phyloP scores from a whole-genome alignment of 2,113 vertebrate species.

The Oncorhynchus nerka region DNA sequence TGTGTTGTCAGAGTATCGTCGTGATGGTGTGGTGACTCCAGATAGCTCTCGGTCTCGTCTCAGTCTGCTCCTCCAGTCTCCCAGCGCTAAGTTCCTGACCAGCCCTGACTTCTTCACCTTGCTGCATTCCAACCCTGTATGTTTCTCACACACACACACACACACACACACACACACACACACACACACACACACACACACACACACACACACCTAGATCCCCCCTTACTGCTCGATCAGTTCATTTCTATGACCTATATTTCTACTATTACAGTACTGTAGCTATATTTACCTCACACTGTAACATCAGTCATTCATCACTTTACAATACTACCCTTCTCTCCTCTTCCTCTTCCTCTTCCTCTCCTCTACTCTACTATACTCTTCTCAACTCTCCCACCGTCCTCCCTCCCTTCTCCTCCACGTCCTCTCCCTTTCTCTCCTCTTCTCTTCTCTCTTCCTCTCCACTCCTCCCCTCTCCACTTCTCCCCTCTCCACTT shows the following conservation, averaged over 20 bases:
- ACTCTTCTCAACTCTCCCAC: too few species aligned
- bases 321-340: too few species aligned
- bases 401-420: too few species aligned
- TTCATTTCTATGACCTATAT: neutral
- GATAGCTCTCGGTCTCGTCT: slow-evolving; percentile 88
- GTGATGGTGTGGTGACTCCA: slow-evolving; percentile 82
- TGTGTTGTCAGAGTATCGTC: slow-evolving; percentile 81
- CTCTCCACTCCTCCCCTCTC: too few species aligned
- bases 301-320: too few species aligned
- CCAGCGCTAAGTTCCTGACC: slow-evolving; percentile 94
- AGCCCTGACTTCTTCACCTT: slow-evolving; percentile 98
- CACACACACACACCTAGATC: too few species aligned
- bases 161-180: neutral
- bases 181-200: neutral
- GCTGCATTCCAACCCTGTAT: slow-evolving; percentile 97
- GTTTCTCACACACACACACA: neutral
- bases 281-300: too few species aligned
- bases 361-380: too few species aligned
- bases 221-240: neutral
- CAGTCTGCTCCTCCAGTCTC: slow-evolving; percentile 88
- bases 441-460: too few species aligned
- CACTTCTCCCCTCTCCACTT: too few species aligned
- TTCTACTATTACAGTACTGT: neutral
- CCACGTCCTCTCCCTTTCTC: too few species aligned
- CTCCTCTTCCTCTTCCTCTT: too few species aligned